Conservation (phyloP, 1,140 invertebrate species). For the Calosoma granatense region DNA sequence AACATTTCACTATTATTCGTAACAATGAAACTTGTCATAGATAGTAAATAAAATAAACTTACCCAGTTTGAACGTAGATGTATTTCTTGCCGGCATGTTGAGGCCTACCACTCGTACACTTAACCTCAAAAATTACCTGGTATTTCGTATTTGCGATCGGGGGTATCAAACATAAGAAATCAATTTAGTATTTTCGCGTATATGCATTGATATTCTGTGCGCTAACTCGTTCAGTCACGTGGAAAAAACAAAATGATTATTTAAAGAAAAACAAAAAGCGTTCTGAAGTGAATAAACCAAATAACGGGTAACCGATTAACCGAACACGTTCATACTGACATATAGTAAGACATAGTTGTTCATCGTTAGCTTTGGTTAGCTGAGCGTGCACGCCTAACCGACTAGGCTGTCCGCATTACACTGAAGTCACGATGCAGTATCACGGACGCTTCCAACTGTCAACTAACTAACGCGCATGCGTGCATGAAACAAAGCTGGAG, state of each 20-base stretch:
- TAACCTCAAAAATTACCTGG: slow-evolving; percentile 3
- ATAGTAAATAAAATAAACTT: too few relatives aligned
- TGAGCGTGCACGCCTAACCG: neutral
- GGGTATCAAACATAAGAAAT: neutral
- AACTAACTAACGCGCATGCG: neutral
- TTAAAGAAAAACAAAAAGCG: too few relatives aligned
- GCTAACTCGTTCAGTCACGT: neutral
- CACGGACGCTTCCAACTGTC: neutral
- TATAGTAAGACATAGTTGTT: too few relatives aligned
- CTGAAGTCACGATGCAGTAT: neutral
- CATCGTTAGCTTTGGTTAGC: too few relatives aligned
- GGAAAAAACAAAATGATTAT: neutral
- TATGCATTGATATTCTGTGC: neutral
- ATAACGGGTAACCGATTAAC: too few relatives aligned
- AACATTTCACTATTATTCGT: too few relatives aligned
- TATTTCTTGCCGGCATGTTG: slow-evolving; percentile 29
- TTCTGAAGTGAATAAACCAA: too few relatives aligned
- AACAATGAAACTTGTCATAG: too few relatives aligned
- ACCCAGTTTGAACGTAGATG: slow-evolving; percentile 34
- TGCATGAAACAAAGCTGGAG: neutral
- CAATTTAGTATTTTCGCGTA: neutral
- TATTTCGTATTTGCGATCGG: neutral
- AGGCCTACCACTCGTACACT: slow-evolving; percentile 5
- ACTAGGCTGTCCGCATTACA: neutral
- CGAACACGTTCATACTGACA: too few relatives aligned